Evolutionary conservation across 2,797 vertebrate genomes (phyloP), one percentile per base, ranked within the genome.

Genomic region (Gambelia wislizenii): DNA sequence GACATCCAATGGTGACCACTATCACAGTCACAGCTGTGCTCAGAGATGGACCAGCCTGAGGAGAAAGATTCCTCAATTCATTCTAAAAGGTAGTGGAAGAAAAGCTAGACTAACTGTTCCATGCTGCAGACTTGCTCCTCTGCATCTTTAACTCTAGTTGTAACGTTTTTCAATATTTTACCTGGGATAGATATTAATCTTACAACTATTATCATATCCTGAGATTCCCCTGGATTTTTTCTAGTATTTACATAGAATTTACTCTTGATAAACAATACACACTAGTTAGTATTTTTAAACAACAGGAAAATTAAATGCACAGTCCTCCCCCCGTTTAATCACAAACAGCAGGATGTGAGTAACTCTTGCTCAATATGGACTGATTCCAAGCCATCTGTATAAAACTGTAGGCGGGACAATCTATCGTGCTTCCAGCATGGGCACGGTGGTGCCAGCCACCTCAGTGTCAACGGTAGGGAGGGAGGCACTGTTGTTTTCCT

Each of bases 301-400:
- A 67, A 52, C 25, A 83, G 16, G n/a, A 69, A 56, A 80, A 89
- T 56, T n/a, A 86, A 36, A 36, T 25, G 64, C 49, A 89, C 30
- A 59, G 87, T 85, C 91, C 83, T 22, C 52, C 61, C 27, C 92
- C 87, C 87, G 91, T 85, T 90, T 86, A 93, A 88, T 94, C 89
- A 83, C 84, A 89, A 95, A 89, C 78, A 90, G 86, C 84, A 91
- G 0, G 74, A 90, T 87, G 92, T 89, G 86, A 33, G 0, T 47
- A 87, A 91, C 81, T 92, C 88, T 87, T 74, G 91, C 91, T 86
- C 42, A 80, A 87, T 67, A 91, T 95, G 95, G 95, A 94, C 0
- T 0, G 56, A 90, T 91, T 95, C 95, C 95, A 96, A 91, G 89
- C 92, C 95, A 96, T 95, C 95, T 96, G 96, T 0, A 3, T 70